A percentile compares a stretch with the other conserved stretches of the same genome.
Evolutionary conservation across 2,888 invertebrate genomes (phyloP).

Genomic region (Dusona sp.): DNA sequence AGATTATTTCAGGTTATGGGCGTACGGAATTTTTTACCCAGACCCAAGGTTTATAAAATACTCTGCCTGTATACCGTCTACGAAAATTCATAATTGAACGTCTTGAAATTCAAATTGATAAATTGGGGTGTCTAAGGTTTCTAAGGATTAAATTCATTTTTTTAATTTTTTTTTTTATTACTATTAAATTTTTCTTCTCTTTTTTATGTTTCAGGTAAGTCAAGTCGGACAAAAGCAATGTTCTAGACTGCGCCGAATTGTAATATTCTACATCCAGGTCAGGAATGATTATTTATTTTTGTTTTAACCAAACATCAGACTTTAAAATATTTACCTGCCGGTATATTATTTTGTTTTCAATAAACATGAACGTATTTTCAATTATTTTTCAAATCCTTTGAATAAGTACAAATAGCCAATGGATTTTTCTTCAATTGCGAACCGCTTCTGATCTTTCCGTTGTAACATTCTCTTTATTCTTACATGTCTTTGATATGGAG

Average conservation of each 20-base stretch:
- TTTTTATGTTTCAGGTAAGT: slow-evolving; percentile 77
- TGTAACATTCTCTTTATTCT: not conserved
- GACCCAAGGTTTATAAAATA: not conserved
- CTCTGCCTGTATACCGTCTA: slow-evolving; percentile 1
- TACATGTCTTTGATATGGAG: not conserved
- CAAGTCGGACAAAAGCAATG: slow-evolving; percentile 14
- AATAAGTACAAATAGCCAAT: not conserved
- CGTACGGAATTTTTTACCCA: slow-evolving; percentile 31
- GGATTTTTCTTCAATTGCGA: not conserved
- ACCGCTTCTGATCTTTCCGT: not conserved
- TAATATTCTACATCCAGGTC: not conserved
- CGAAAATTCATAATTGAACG: slow-evolving; percentile 38
- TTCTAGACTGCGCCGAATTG: slow-evolving; percentile 25
- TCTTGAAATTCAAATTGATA: slow-evolving; percentile 39
- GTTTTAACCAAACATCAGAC: not conserved
- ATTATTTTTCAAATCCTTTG: not conserved
- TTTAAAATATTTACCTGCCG: not conserved
- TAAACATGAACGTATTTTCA: not conserved
- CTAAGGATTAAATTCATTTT: not conserved
- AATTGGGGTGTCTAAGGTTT: slow-evolving; percentile 1
- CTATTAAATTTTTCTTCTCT: slow-evolving; percentile 19
- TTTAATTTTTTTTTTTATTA: slow-evolving; percentile 61
- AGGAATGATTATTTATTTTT: not conserved
- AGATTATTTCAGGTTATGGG: slow-evolving; percentile 55
- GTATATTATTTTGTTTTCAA: not conserved